Evolutionary conservation across 2,113 vertebrate species (phyloP).

Genomic region (Prunella fulvescens): DNA sequence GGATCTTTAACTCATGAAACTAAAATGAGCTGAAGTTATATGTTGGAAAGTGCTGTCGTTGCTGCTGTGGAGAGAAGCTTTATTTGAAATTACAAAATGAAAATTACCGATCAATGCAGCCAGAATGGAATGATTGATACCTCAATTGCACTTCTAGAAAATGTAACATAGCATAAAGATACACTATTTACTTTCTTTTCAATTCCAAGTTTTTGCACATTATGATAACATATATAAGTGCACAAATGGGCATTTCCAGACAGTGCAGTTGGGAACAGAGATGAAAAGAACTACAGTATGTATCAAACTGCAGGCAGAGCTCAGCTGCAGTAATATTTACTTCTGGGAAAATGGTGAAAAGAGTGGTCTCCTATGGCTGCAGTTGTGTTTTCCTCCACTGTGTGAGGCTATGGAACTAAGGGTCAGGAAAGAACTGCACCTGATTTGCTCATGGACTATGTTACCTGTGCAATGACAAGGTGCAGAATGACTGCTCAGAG

Average conservation of each 20-base stretch:
- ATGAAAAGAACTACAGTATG: background rate
- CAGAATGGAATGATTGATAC: slow-evolving; percentile 58
- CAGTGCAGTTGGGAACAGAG: background rate
- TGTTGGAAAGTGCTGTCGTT: slow-evolving; percentile 34
- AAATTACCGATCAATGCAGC: slow-evolving; percentile 71
- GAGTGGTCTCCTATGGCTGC: background rate
- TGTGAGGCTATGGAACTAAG: background rate
- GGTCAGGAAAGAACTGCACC: background rate
- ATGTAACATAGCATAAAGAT: slow-evolving; percentile 48
- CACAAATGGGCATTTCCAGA: slow-evolving; percentile 9
- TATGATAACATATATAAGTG: background rate
- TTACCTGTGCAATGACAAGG: background rate
- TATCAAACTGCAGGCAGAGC: background rate
- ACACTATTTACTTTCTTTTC: slow-evolving; percentile 61
- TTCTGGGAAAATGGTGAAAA: background rate
- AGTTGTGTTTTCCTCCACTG: background rate
- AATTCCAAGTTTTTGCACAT: slow-evolving; percentile 35
- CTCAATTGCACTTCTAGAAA: slow-evolving; percentile 48
- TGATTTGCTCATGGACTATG: background rate
- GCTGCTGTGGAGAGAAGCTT: slow-evolving; percentile 52
- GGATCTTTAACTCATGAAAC: slow-evolving; percentile 54
- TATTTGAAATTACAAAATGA: slow-evolving; percentile 76
- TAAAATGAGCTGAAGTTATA: slow-evolving; percentile 64
- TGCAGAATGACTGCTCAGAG: background rate
- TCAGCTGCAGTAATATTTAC: background rate